These are phyloP conservation scores for Epinephelus cyanopodus DNA, from an alignment of 2,113 vertebrate species.

Conservation along the genomic window DNA sequence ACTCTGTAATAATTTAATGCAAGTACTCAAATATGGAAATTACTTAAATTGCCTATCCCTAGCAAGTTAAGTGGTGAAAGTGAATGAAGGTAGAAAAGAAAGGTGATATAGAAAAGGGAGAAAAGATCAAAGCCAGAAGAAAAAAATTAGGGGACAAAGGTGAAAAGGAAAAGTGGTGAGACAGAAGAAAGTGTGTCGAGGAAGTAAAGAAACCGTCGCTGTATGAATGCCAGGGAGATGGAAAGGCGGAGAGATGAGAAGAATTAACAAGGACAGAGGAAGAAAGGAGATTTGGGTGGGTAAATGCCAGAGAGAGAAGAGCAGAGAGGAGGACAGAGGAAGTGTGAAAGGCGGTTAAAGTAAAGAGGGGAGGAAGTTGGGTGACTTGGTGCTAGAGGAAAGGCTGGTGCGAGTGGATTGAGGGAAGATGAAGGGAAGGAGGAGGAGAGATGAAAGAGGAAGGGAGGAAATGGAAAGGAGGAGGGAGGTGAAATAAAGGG, in stretches of 20 bases:
- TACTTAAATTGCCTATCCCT: too few species aligned
- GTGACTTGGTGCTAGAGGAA: slow-evolving; percentile 30
- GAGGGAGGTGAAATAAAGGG: slow-evolving; percentile 10
- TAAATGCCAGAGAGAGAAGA: slow-evolving; percentile 33
- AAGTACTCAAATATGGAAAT: too few species aligned
- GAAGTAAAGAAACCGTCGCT: neutral
- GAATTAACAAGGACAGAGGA: neutral
- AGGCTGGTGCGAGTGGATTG: slow-evolving; percentile 8
- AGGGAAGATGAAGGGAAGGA: neutral
- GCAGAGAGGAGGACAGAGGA: slow-evolving; percentile 1
- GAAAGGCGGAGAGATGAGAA: neutral
- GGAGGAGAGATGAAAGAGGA: slow-evolving; percentile 30
- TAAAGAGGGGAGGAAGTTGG: slow-evolving; percentile 7
- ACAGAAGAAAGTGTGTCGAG: neutral
- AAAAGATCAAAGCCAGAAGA: neutral
- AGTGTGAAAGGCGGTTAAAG: neutral
- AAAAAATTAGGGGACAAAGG: neutral
- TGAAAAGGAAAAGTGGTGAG: slow-evolving; percentile 13
- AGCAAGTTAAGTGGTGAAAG: neutral
- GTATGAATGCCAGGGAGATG: neutral
- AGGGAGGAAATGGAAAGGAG: slow-evolving; percentile 28
- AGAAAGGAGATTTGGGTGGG: slow-evolving; percentile 12
- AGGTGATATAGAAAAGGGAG: neutral
- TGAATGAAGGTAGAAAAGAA: neutral
- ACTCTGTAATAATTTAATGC: too few species aligned